These are phyloP conservation scores for Heliconius melpomene DNA, from an alignment of 1,140 invertebrate species.

Conservation along the genomic window DNA sequence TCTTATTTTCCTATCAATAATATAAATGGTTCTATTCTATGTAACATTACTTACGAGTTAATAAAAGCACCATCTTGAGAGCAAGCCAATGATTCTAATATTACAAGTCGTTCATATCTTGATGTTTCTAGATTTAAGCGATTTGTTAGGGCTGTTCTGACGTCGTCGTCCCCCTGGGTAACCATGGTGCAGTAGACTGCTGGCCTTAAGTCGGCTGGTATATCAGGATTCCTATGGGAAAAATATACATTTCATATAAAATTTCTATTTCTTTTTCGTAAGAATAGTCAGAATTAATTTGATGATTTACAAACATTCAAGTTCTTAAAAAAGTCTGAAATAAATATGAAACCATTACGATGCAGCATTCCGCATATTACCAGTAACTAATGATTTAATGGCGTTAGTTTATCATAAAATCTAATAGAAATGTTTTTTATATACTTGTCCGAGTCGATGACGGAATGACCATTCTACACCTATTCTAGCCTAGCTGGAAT, in stretches of 20 bases:
- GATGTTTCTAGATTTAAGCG: conserved; percentile 71
- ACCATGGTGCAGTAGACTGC: conserved; percentile 83
- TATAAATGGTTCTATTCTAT: neutral
- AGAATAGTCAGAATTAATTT: neutral
- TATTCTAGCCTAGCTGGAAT: too few species aligned
- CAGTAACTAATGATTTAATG: too few species aligned
- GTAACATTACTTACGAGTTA: conserved; percentile 47
- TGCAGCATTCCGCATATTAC: too few species aligned
- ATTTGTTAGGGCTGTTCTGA: conserved; percentile 72
- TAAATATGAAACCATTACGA: too few species aligned
- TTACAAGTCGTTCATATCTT: conserved; percentile 80
- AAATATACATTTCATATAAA: neutral
- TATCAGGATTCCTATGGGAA: conserved; percentile 63
- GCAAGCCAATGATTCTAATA: conserved; percentile 83
- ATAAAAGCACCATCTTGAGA: conserved; percentile 79
- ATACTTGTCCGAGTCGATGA: too few species aligned
- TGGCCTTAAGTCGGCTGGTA: conserved; percentile 80
- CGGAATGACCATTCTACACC: too few species aligned
- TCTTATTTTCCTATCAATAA: too few species aligned
- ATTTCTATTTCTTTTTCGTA: neutral
- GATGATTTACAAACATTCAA: neutral
- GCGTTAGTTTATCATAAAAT: too few species aligned
- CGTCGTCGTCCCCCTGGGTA: conserved; percentile 67
- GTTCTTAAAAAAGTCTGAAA: too few species aligned
- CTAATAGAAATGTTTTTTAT: too few species aligned